These are phyloP conservation scores for Leuciscus waleckii DNA, from an alignment of 2,797 vertebrate genomes.

Conservation along the genomic window DNA sequence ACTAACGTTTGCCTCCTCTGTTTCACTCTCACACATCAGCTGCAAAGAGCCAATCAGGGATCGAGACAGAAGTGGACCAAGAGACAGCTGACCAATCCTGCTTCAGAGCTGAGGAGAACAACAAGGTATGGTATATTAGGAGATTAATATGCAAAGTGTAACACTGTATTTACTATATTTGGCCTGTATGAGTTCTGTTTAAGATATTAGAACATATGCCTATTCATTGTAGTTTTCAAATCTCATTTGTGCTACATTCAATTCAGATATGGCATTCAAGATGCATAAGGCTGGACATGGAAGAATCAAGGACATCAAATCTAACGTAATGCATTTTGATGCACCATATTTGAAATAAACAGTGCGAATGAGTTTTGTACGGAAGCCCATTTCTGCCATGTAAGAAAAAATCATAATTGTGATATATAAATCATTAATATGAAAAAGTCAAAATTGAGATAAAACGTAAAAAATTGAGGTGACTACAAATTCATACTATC, in stretches of 20 bases:
- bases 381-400: neutral
- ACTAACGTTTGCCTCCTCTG: neutral
- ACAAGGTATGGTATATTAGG: conserved; percentile 63
- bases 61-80: conserved; percentile 20
- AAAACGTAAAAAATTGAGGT: too few species aligned
- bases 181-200: neutral
- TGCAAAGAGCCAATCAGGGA: conserved; percentile 29
- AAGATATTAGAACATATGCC: neutral
- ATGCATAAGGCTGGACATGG: neutral
- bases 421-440: neutral
- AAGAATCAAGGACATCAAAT: neutral
- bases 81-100: conserved; percentile 55
- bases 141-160: neutral
- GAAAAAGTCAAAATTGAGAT: too few species aligned
- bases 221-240: neutral
- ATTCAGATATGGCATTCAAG: neutral
- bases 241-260: neutral
- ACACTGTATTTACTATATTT: neutral
- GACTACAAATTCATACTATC: too few species aligned
- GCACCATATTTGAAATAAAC: too few species aligned
- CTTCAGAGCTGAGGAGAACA: conserved; percentile 53
- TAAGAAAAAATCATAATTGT: neutral
- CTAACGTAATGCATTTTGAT: neutral
- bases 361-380: neutral
- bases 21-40: conserved; percentile 31